These are phyloP conservation scores for Physella acuta DNA, from an alignment of 1,140 invertebrate species.

Conservation along the genomic window DNA sequence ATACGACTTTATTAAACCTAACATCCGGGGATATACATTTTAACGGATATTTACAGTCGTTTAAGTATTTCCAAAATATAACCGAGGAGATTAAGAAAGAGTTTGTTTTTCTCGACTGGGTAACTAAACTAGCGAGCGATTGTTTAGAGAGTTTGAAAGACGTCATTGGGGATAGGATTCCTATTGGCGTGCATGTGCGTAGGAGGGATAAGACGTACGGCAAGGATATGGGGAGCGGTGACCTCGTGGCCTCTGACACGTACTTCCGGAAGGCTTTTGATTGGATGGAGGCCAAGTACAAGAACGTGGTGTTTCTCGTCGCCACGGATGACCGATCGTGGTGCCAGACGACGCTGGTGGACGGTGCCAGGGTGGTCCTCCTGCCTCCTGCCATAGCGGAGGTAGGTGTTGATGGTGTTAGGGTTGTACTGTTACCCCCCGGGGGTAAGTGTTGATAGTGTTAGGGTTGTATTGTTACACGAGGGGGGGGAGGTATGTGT, in stretches of 20 bases:
- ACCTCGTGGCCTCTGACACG: constrained; percentile 9
- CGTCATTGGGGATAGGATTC: background rate
- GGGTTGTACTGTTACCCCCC: too few species aligned
- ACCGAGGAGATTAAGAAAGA: constrained; percentile 29
- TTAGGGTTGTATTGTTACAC: too few species aligned
- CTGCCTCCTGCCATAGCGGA: background rate
- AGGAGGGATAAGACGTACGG: constrained; percentile 8
- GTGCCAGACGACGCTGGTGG: constrained; percentile 1
- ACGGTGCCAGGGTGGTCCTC: background rate
- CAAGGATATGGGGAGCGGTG: constrained; percentile 6
- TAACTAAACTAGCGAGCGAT: constrained; percentile 12
- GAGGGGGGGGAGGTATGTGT: too few species aligned
- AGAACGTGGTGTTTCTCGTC: constrained; percentile 18
- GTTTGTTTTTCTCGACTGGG: constrained; percentile 34
- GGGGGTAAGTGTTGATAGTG: too few species aligned
- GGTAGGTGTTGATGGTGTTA: too few species aligned
- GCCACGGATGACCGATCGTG: constrained; percentile 17
- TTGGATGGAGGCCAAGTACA: constrained; percentile 16
- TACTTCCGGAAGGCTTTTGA: constrained; percentile 22
- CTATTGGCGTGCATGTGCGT: constrained; percentile 25
- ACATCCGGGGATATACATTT: constrained; percentile 17
- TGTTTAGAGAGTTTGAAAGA: background rate
- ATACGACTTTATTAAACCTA: constrained; percentile 22
- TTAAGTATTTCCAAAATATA: constrained; percentile 44
- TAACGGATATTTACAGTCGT: constrained; percentile 43